Percentiles rank a stretch among this genome's conserved stretches.
phyloP scores from a whole-genome alignment of 2,113 vertebrate genomes.

The Condylura cristata region DNA sequence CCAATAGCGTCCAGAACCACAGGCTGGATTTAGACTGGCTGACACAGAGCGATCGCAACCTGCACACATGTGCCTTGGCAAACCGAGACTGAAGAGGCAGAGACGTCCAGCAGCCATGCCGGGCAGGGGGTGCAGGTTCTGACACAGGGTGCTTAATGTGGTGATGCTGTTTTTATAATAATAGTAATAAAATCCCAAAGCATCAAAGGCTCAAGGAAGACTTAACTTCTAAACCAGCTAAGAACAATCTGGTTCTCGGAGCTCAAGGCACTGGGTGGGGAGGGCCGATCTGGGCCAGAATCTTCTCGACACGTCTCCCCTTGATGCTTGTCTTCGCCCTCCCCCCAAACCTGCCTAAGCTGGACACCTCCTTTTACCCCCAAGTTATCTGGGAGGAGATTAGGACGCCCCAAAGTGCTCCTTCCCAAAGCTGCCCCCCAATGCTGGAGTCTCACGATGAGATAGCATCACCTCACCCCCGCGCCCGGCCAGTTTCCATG shows the following conservation, averaged over 20 bases:
- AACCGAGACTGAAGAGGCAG: not conserved
- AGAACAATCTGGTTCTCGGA: not conserved
- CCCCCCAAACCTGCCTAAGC: not conserved
- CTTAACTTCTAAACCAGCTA: slow-evolving; percentile 50
- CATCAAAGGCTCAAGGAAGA: slow-evolving; percentile 61
- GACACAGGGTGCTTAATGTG: not conserved
- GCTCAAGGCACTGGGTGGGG: not conserved
- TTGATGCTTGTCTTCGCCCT: not conserved
- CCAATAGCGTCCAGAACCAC: fast-evolving
- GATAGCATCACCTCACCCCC: not conserved
- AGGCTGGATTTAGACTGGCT: fast-evolving
- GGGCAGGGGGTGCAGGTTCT: not conserved
- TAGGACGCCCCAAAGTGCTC: not conserved
- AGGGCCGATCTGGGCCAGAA: not conserved
- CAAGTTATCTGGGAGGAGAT: not conserved
- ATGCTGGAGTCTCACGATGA: not conserved
- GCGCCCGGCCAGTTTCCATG: not conserved
- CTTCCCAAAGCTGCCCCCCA: slow-evolving; percentile 66
- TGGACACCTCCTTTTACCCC: not conserved
- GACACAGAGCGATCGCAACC: fast-evolving
- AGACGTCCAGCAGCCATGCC: not conserved
- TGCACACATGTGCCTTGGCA: fast-evolving
- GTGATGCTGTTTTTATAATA: not conserved
- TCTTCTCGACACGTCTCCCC: not conserved
- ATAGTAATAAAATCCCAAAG: not conserved